Evolutionary conservation across 2,113 vertebrate species (phyloP).

Genomic region (Miniopterus natalensis): DNA sequence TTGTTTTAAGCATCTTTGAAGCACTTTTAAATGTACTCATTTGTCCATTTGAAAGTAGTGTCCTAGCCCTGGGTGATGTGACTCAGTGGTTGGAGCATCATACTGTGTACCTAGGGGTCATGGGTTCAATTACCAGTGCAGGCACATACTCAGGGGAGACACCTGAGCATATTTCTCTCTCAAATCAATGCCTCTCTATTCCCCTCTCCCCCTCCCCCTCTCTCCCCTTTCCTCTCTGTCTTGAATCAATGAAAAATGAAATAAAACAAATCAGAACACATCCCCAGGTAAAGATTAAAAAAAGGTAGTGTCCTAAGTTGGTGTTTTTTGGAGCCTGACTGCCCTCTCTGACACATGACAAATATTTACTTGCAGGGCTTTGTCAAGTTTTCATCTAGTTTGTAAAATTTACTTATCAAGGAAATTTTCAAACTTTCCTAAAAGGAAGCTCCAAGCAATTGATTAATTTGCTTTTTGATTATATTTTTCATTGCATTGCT

Average conservation of each 20-base stretch:
- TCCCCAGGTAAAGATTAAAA: neutral
- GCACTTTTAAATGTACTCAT: neutral
- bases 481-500: constrained; percentile 71
- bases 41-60: neutral
- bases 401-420: constrained; percentile 60
- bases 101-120: no score
- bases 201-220: neutral
- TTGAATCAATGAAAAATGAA: neutral
- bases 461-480: constrained; percentile 80
- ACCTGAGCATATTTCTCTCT: neutral
- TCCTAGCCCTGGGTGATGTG: neutral
- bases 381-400: constrained; percentile 34
- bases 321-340: neutral
- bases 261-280: neutral
- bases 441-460: constrained; percentile 73
- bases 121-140: neutral
- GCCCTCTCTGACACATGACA: neutral
- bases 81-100: neutral
- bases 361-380: neutral
- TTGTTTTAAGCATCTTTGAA: neutral
- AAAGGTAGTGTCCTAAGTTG: neutral
- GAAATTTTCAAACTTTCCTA: constrained; percentile 62
- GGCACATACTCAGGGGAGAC: neutral
- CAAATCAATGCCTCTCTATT: neutral
- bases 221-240: neutral